These are phyloP conservation scores for Hoplias malabaricus DNA, from an alignment of 2,113 vertebrate genomes.

Conservation along the genomic window DNA sequence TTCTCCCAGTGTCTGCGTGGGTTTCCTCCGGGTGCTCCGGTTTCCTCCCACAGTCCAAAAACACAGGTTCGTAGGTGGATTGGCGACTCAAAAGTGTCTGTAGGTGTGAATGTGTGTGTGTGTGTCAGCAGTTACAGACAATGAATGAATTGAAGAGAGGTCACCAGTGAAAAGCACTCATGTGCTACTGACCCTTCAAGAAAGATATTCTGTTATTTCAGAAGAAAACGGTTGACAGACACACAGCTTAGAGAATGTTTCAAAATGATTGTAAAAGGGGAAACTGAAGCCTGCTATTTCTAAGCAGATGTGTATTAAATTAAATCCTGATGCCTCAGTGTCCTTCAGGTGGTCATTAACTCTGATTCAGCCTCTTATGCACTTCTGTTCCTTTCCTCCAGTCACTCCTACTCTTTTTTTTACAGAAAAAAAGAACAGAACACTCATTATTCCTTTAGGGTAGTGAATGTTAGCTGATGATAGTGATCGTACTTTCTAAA, in stretches of 20 bases:
- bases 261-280: not conserved
- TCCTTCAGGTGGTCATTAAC: not conserved
- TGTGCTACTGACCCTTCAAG: too few species aligned
- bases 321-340: not conserved
- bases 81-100: too few species aligned
- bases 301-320: not conserved
- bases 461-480: not conserved
- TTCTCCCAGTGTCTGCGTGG: too few species aligned
- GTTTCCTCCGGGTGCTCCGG: too few species aligned
- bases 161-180: too few species aligned
- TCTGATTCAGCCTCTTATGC: conserved; percentile 13
- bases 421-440: not conserved
- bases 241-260: not conserved
- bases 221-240: not conserved
- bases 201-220: not conserved
- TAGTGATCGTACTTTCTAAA: not conserved
- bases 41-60: too few species aligned
- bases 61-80: too few species aligned
- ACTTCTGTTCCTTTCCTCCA: not conserved
- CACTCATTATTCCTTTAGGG: not conserved
- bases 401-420: not conserved
- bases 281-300: not conserved
- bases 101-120: too few species aligned
- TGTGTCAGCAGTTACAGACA: too few species aligned
- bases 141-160: too few species aligned